phyloP scores from a whole-genome alignment of 53 echinoderm and acorn worm genomes.

The Pentamera pediparva region DNA sequence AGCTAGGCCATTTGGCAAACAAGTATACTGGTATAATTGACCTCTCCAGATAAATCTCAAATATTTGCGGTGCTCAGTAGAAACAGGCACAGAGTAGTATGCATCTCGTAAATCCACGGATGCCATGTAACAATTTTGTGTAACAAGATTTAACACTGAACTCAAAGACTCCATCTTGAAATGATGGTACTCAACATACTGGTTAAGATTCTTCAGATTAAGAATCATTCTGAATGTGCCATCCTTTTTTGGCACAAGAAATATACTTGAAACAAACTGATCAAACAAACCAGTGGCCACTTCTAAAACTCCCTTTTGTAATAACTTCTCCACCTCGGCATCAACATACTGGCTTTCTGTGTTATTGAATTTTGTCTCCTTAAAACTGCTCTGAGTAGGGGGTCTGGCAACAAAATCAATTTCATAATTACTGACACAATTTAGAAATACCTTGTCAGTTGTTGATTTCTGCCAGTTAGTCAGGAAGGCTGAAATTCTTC shows the following conservation, averaged over 20 bases:
- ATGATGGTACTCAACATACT: conserved; percentile 48
- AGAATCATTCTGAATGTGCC: conserved; percentile 48
- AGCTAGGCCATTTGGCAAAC: conserved; percentile 44
- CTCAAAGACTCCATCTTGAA: conserved; percentile 50
- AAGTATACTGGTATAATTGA: conserved; percentile 30
- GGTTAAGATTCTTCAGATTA: conserved; percentile 44
- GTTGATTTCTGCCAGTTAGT: too few relatives aligned
- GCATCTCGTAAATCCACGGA: conserved; percentile 46
- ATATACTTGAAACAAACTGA: conserved; percentile 38
- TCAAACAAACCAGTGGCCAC: background rate
- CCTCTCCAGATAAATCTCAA: conserved; percentile 31
- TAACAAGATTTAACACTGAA: conserved; percentile 33
- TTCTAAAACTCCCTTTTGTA: conserved; percentile 19
- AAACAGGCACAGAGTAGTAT: conserved; percentile 47
- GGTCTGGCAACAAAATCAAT: too few relatives aligned
- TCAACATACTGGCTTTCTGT: too few relatives aligned
- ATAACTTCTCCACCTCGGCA: background rate
- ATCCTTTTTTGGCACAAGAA: conserved; percentile 35
- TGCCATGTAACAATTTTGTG: conserved; percentile 41
- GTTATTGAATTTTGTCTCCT: too few relatives aligned
- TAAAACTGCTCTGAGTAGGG: too few relatives aligned
- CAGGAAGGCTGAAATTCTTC: too few relatives aligned
- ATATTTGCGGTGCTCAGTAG: conserved; percentile 5
- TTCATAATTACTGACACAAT: too few relatives aligned
- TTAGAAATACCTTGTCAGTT: too few relatives aligned